phyloP scores from a whole-genome alignment of 2,888 invertebrate genomes.

The Cosmia pyralina region DNA sequence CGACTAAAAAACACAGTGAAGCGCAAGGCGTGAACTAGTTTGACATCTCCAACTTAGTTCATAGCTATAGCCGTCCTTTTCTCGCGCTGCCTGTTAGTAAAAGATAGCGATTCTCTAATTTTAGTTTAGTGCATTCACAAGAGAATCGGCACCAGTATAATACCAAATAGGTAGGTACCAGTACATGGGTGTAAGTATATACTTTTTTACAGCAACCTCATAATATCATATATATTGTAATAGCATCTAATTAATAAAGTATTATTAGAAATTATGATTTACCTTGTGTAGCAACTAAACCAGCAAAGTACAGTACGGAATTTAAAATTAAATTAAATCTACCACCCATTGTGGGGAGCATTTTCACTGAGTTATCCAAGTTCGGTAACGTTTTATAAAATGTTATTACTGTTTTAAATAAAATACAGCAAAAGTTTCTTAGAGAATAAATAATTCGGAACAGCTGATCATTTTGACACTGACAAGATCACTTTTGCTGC shows the following conservation, averaged over 20 bases:
- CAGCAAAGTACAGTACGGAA: constrained; percentile 31
- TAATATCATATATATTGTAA: too few relatives aligned
- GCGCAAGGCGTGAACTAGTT: too few relatives aligned
- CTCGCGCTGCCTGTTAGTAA: too few relatives aligned
- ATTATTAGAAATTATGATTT: constrained; percentile 26
- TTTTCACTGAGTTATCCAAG: constrained; percentile 24
- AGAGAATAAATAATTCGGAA: constrained; percentile 37
- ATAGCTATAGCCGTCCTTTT: too few relatives aligned
- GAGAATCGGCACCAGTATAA: too few relatives aligned
- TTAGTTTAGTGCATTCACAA: too few relatives aligned
- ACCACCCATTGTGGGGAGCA: constrained; percentile 24
- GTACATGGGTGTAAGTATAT: neutral
- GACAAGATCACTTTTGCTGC: constrained; percentile 12
- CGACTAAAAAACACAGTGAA: too few relatives aligned
- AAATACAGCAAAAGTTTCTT: neutral
- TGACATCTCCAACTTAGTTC: too few relatives aligned
- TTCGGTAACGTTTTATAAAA: neutral
- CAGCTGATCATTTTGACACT: constrained; percentile 62
- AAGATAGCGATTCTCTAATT: too few relatives aligned
- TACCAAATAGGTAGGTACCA: neutral
- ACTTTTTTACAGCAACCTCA: neutral
- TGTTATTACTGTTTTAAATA: constrained; percentile 4
- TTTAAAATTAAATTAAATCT: constrained; percentile 33
- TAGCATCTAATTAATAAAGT: neutral
- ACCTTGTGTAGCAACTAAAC: constrained; percentile 55